Conservation (phyloP, 2,888 invertebrate genomes). For the Diarsia mendica region DNA sequence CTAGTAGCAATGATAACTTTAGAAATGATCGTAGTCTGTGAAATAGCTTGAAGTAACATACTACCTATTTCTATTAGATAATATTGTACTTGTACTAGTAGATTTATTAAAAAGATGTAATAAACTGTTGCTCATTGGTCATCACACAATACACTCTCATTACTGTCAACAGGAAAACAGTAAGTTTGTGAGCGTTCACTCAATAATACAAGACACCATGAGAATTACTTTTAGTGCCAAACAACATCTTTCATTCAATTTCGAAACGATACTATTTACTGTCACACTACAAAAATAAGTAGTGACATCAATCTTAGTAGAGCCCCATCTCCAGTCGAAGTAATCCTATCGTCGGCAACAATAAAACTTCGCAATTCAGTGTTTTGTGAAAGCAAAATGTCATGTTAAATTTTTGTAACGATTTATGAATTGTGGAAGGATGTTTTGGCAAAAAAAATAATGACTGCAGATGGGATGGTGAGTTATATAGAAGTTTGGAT, state of each 20-base stretch:
- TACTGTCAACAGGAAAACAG: not conserved
- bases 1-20: not conserved
- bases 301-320: conserved; percentile 6
- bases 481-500: not conserved
- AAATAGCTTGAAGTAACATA: not conserved
- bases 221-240: not conserved
- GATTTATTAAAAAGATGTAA: not conserved
- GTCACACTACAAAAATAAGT: too few relatives aligned
- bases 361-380: not conserved
- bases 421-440: not conserved
- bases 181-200: not conserved
- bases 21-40: too few relatives aligned
- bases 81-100: not conserved
- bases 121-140: not conserved
- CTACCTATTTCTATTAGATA: too few relatives aligned
- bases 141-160: not conserved
- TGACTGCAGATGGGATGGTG: not conserved
- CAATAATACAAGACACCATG: not conserved
- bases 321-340: not conserved
- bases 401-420: not conserved
- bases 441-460: not conserved
- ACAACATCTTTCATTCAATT: conserved; percentile 4
- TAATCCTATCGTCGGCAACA: conserved; percentile 10
- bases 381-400: conserved; percentile 7
- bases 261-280: not conserved